Percentiles rank a stretch among this genome's conserved stretches.
Conservation (phyloP, 92 coral and sea anemone genomes). For the Siderastrea siderea region DNA sequence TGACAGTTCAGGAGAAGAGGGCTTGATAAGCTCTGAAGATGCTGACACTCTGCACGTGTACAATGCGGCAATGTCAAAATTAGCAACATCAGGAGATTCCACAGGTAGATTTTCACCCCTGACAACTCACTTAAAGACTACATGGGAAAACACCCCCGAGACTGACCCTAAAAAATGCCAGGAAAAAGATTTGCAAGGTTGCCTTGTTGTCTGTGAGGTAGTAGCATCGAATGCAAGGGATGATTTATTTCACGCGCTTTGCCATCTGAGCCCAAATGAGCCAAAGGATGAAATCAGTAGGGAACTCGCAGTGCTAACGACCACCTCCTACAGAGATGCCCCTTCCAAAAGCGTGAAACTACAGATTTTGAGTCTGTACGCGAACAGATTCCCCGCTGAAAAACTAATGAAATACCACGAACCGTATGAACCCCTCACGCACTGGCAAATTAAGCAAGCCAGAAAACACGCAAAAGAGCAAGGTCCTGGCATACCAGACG, state of each 20-base stretch:
- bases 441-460: conserved; percentile 74
- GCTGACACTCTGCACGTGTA: conserved; percentile 16
- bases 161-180: conserved; percentile 46
- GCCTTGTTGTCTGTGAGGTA: conserved; percentile 70
- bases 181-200: conserved; percentile 67
- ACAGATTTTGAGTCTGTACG: conserved; percentile 79
- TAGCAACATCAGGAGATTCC: conserved; percentile 9
- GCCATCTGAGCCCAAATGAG: conserved; percentile 17
- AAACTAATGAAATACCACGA: conserved; percentile 62
- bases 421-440: conserved; percentile 42
- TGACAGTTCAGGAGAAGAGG: conserved; percentile 16
- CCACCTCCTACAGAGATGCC: conserved; percentile 73
- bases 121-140: conserved; percentile 33
- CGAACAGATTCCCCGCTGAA: conserved; percentile 42
- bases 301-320: conserved; percentile 61
- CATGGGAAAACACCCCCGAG: conserved; percentile 57
- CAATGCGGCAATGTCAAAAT: conserved; percentile 43
- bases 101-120: conserved; percentile 50
- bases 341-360: conserved; percentile 70
- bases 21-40: neutral
- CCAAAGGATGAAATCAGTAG: conserved; percentile 28
- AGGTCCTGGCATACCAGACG: conserved; percentile 60
- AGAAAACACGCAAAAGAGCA: conserved; percentile 42
- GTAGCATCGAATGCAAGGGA: conserved; percentile 76
- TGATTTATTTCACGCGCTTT: conserved; percentile 65